These are phyloP conservation scores for Sparidentex hasta DNA, from an alignment of 2,797 vertebrate species.

Conservation along the genomic window DNA sequence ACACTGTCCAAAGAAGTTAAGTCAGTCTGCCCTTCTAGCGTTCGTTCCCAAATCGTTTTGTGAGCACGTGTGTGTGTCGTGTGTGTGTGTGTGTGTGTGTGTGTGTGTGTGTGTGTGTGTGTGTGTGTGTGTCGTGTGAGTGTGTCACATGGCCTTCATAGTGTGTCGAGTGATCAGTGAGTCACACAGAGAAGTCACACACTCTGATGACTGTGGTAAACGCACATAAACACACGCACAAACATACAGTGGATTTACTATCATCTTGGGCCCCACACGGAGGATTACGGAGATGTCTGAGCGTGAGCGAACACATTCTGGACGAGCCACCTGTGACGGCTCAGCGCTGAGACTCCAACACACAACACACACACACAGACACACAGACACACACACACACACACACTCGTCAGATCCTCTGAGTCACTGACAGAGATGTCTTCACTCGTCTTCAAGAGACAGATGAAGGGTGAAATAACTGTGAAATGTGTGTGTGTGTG, in stretches of 20 bases:
- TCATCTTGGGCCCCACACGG: constrained; percentile 58
- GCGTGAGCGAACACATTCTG: constrained; percentile 64
- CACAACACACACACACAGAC: too few species aligned
- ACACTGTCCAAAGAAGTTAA: constrained; percentile 67
- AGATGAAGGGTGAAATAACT: constrained; percentile 46
- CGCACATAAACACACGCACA: constrained; percentile 15
- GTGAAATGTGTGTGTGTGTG: constrained; percentile 28
- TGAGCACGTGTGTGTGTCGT: constrained; percentile 18
- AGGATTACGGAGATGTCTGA: constrained; percentile 65
- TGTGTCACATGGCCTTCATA: constrained; percentile 56
- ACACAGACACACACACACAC: too few species aligned
- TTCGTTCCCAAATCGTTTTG: constrained; percentile 63
- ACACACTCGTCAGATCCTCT: constrained; percentile 45
- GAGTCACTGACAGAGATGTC: constrained; percentile 55
- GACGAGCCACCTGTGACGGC: constrained; percentile 74
- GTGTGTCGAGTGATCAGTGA: constrained; percentile 62
- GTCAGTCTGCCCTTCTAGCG: constrained; percentile 64
- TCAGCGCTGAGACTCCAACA: constrained; percentile 54
- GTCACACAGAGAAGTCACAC: constrained; percentile 68
- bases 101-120: constrained; percentile 19
- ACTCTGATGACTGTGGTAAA: constrained; percentile 25
- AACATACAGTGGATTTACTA: constrained; percentile 61
- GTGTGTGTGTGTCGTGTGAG: constrained; percentile 47
- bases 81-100: constrained; percentile 36
- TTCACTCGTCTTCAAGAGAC: constrained; percentile 40